Base-by-base conservation (phyloP, 2,113 vertebrate species). In the Spea multiplicata region DNA sequence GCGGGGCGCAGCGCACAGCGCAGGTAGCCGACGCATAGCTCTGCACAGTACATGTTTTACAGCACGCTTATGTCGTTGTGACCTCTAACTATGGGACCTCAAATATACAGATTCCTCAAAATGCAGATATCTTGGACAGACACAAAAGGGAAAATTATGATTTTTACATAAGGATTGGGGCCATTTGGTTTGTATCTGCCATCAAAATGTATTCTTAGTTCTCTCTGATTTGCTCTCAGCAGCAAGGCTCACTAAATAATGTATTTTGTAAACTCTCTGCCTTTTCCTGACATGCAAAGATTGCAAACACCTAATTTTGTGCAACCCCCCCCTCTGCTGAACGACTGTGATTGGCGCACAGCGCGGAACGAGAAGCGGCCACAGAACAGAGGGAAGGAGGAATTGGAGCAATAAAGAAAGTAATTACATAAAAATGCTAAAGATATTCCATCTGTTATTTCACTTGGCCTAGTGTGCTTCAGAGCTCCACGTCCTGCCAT, bases 351-450 rank as follows among this genome's bases (percentile, higher is more conserved):
- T 80, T 80, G 77, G 77, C 44, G 62, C n/a, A 5, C 44, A 16
- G 64, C 45, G 67, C 17, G 45, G 76, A 5, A 30, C 46, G 59
- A n/a, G 68, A 65, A 71, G 59, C 46, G 17, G 66, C 14, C 68
- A 3, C 68, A 70, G 66, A 47, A 68, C 45, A 68, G 44, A 48
- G 48, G 59, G 62, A 65, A 72, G 59, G 71, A 73, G 71, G 61
- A 79, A 79, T 66, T 65, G 64, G 71, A 86, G 88, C 86, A 92
- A 92, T 90, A 91, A 90, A 91, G 14, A 89, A 86, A 72, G 85
- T 91, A 92, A 93, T 93, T 91, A 91, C 84, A 92, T 92, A 92
- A 93, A 93, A 91, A 93, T 92, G 91, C 90, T 92, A 93, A 93
- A 89, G 85, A 88, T 90, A 88, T 82, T 88, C 91, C 90, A 92